A percentile compares a stretch with the other conserved stretches of the same genome.
phyloP scores from a whole-genome alignment of 2,797 vertebrate species.

The Acanthopagrus latus region DNA sequence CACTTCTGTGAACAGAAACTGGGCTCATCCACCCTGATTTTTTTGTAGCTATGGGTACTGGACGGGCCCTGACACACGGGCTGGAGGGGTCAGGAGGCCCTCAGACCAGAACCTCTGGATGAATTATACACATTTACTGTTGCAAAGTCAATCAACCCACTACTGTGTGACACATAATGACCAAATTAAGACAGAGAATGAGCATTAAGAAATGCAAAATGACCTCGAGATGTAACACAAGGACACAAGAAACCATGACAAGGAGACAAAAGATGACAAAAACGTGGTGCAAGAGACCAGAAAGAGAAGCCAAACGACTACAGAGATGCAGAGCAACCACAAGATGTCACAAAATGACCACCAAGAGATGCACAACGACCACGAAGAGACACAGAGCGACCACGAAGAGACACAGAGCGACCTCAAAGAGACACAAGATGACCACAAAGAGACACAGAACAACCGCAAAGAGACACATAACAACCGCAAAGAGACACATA shows the following conservation, averaged over 20 bases:
- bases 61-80: neutral
- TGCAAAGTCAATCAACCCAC: neutral
- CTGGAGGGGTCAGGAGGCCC: neutral
- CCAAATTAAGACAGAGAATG: neutral
- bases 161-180: neutral
- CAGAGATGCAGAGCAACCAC: neutral
- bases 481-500: no score
- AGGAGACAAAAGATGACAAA: neutral
- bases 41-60: neutral
- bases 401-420: neutral
- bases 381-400: neutral
- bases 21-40: constrained; percentile 8
- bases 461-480: neutral
- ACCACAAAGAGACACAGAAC: neutral
- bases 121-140: rapidly evolving
- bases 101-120: neutral
- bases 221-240: rapidly evolving
- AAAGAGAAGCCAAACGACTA: neutral
- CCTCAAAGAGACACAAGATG: neutral
- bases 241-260: rapidly evolving
- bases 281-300: rapidly evolving
- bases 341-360: neutral
- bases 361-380: no score
- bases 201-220: neutral
- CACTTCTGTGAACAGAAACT: constrained; percentile 57